Evolutionary conservation across 2,113 vertebrate species (phyloP).

Genomic region (Triplophysa dalaica): DNA sequence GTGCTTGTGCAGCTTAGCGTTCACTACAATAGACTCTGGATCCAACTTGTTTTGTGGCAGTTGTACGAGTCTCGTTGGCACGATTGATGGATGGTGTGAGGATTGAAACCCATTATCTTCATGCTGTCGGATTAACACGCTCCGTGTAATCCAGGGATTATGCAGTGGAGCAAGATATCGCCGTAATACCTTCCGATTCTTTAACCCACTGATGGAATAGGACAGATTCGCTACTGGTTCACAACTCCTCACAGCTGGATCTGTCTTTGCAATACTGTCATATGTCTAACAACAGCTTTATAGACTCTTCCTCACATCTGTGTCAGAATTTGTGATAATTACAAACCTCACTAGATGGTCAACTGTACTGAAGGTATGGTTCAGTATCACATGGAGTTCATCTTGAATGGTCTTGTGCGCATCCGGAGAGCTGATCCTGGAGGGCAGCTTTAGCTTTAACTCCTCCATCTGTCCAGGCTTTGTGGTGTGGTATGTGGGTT

Average conservation of each 20-base stretch:
- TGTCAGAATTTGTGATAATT: background rate
- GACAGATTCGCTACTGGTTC: conserved; percentile 8
- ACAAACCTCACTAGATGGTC: background rate
- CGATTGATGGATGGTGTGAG: conserved; percentile 18
- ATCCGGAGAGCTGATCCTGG: background rate
- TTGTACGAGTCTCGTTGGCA: conserved; percentile 3
- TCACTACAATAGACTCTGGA: background rate
- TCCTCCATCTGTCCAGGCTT: background rate
- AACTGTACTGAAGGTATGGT: background rate
- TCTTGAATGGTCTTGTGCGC: background rate
- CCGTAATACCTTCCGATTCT: conserved; percentile 28
- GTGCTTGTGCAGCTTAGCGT: too few relatives aligned
- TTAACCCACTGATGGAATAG: conserved; percentile 17
- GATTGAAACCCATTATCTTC: conserved; percentile 28
- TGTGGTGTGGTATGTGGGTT: background rate
- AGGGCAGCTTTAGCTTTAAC: background rate
- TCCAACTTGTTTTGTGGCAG: background rate
- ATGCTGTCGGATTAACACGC: conserved; percentile 27
- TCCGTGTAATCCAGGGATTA: conserved; percentile 34
- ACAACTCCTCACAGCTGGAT: conserved; percentile 13
- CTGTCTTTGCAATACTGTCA: conserved; percentile 2
- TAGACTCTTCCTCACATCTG: background rate
- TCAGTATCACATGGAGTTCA: background rate
- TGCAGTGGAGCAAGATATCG: conserved; percentile 35
- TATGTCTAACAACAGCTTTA: background rate